phyloP scores from a whole-genome alignment of 2,888 invertebrate species.

The Lutraria lutraria region DNA sequence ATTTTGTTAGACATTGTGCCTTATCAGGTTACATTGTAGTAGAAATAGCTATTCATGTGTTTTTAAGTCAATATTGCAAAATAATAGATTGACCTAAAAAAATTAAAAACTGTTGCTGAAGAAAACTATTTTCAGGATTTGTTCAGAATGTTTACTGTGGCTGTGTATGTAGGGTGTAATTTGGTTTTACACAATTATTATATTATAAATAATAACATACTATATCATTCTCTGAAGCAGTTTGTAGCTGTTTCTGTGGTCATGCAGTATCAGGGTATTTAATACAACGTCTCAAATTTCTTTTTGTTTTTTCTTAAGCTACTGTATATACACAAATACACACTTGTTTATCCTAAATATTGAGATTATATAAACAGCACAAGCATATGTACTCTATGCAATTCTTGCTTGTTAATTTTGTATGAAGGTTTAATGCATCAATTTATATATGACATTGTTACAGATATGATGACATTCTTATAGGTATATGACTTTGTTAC shows the following conservation, averaged over 20 bases:
- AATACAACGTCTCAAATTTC: slow-evolving; percentile 1
- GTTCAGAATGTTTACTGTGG: no score
- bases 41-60: no score
- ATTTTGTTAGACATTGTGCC: no score
- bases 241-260: neutral
- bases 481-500: neutral
- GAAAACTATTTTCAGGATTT: no score
- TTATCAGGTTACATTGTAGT: no score
- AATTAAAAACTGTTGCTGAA: no score
- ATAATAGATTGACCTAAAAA: no score
- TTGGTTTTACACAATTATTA: no score
- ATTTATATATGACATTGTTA: neutral
- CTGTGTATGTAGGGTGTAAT: no score
- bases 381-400: neutral
- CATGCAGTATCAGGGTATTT: slow-evolving; percentile 13
- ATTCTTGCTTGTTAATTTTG: slow-evolving; percentile 6
- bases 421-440: neutral
- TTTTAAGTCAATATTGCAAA: no score
- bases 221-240: neutral
- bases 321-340: slow-evolving; percentile 21
- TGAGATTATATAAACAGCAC: slow-evolving; percentile 7
- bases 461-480: neutral
- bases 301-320: neutral
- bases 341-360: neutral
- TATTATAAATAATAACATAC: neutral